A percentile compares a stretch with the other conserved stretches of the same genome.
Evolutionary conservation across 2,113 vertebrate genomes (phyloP).

Genomic region (Triplophysa tibetana): DNA sequence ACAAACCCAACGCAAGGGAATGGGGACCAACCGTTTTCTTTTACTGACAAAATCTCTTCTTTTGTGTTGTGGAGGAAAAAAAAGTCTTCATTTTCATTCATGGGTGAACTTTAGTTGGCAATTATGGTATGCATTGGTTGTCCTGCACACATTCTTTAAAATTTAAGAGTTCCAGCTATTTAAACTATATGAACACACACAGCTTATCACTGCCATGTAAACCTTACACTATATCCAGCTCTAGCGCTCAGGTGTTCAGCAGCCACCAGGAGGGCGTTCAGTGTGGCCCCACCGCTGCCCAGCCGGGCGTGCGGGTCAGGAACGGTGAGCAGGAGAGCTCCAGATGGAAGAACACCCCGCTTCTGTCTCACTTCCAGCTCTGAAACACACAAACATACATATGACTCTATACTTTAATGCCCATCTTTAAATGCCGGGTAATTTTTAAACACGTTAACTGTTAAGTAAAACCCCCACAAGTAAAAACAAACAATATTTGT

Average conservation of each 20-base stretch:
- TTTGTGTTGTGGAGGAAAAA: too few relatives aligned
- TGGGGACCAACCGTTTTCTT: too few relatives aligned
- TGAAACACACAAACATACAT: conserved; percentile 53
- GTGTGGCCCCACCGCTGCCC: conserved; percentile 92
- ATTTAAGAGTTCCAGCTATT: background rate
- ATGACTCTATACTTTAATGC: too few relatives aligned
- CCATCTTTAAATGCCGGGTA: too few relatives aligned
- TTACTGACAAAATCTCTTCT: too few relatives aligned
- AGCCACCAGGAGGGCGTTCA: conserved; percentile 91
- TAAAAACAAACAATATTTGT: too few relatives aligned
- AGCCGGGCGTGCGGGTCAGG: conserved; percentile 80
- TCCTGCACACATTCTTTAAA: background rate
- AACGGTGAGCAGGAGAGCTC: conserved; percentile 79
- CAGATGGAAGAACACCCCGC: conserved; percentile 70
- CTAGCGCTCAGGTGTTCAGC: conserved; percentile 89
- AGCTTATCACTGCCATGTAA: background rate
- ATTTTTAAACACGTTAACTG: too few relatives aligned
- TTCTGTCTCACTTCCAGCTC: conserved; percentile 85
- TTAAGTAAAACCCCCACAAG: too few relatives aligned
- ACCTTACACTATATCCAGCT: conserved; percentile 82
- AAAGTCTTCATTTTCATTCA: too few relatives aligned
- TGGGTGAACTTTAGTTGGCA: too few relatives aligned
- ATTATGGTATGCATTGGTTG: background rate
- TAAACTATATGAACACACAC: background rate
- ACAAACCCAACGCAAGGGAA: too few relatives aligned